These are phyloP conservation scores for Tetrax tetrax DNA, from an alignment of 2,113 vertebrate genomes.

Conservation along the genomic window DNA sequence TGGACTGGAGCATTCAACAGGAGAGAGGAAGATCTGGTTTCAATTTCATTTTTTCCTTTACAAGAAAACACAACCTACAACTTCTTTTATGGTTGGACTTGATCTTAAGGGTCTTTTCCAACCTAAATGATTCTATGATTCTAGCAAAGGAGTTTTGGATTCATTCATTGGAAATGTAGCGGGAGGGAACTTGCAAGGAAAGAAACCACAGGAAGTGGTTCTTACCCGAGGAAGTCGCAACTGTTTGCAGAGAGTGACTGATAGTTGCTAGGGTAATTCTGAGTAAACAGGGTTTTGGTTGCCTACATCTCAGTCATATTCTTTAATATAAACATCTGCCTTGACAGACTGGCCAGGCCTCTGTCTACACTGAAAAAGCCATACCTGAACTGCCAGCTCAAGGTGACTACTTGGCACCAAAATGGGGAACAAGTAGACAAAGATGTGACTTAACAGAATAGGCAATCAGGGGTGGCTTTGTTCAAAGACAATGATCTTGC, in stretches of 20 bases:
- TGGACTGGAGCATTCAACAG: background rate
- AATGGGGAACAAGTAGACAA: background rate
- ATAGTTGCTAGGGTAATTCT: background rate
- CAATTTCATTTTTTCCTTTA: background rate
- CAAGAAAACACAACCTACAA: background rate
- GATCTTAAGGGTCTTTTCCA: background rate
- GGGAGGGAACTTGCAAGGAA: background rate
- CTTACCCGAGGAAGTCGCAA: background rate
- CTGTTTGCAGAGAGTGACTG: background rate
- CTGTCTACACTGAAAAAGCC: background rate
- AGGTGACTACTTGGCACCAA: background rate
- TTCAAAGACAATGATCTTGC: background rate
- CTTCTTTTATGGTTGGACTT: accelerated
- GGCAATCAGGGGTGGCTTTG: background rate
- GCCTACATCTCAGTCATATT: background rate
- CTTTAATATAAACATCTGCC: background rate
- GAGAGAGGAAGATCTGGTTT: background rate
- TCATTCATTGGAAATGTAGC: background rate
- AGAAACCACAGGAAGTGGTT: background rate
- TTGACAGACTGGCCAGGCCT: background rate
- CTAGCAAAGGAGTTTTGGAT: background rate
- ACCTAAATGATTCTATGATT: background rate
- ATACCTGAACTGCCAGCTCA: background rate
- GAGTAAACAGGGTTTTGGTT: background rate
- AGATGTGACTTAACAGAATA: background rate